phyloP scores from a whole-genome alignment of 2,113 vertebrate genomes.

The Xyliphius kryptos region DNA sequence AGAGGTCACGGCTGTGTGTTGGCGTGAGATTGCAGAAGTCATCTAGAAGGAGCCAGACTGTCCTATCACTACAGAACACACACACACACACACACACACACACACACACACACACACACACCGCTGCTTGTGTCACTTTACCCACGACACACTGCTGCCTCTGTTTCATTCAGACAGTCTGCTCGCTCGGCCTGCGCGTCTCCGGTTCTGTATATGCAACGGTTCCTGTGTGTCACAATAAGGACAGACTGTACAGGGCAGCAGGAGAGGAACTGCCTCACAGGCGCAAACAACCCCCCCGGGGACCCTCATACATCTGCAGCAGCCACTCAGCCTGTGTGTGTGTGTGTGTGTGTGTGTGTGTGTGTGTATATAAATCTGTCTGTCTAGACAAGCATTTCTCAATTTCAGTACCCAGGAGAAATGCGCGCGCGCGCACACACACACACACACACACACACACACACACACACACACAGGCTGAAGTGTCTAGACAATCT shows the following conservation, averaged over 20 bases:
- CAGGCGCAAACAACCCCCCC: conserved; percentile 43
- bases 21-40: conserved; percentile 57
- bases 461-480: not conserved
- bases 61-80: conserved; percentile 71
- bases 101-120: conserved; percentile 36
- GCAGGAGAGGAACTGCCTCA: conserved; percentile 33
- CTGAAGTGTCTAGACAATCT: not conserved
- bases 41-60: conserved; percentile 76
- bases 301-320: conserved; percentile 46
- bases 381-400: conserved; percentile 35
- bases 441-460: not conserved
- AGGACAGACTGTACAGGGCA: conserved; percentile 22
- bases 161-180: conserved; percentile 39
- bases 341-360: not conserved
- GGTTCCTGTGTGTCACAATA: conserved; percentile 14
- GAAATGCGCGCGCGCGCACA: not conserved
- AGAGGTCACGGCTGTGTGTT: conserved; percentile 34
- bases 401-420: conserved; percentile 27
- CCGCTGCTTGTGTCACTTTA: conserved; percentile 52
- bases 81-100: conserved; percentile 42
- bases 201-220: not conserved
- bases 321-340: conserved; percentile 10
- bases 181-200: not conserved
- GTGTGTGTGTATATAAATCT: conserved; percentile 2
- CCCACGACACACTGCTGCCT: conserved; percentile 53